phyloP scores from a whole-genome alignment of 2,113 vertebrate genomes.

The Talpa occidentalis region DNA sequence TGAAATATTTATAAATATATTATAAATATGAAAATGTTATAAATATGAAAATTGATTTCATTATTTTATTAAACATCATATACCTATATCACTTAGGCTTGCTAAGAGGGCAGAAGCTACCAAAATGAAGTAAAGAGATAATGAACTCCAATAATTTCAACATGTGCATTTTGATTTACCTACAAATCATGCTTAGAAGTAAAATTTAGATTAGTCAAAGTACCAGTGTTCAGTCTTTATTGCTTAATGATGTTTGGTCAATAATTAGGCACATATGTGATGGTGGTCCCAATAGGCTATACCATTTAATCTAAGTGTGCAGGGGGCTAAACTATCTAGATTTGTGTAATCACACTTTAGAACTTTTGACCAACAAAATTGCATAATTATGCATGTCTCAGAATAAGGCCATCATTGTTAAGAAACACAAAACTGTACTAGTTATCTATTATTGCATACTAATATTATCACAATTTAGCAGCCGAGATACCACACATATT shows the following conservation, averaged over 20 bases:
- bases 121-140: background rate
- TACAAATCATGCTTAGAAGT: background rate
- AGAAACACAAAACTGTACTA: background rate
- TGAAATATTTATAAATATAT: no score
- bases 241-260: background rate
- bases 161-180: background rate
- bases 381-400: background rate
- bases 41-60: conserved; percentile 10
- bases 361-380: background rate
- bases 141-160: background rate
- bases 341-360: background rate
- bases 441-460: background rate
- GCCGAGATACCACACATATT: background rate
- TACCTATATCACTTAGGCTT: background rate
- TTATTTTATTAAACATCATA: background rate
- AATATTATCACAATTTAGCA: background rate
- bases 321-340: background rate
- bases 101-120: background rate
- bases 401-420: background rate
- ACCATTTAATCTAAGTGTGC: no score
- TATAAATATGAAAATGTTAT: background rate
- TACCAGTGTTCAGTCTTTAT: background rate
- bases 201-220: conserved; percentile 28
- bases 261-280: background rate
- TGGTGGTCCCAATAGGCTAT: background rate